Evolutionary conservation across 2,797 vertebrate genomes (phyloP).

Genomic region (Myripristis jacobus): DNA sequence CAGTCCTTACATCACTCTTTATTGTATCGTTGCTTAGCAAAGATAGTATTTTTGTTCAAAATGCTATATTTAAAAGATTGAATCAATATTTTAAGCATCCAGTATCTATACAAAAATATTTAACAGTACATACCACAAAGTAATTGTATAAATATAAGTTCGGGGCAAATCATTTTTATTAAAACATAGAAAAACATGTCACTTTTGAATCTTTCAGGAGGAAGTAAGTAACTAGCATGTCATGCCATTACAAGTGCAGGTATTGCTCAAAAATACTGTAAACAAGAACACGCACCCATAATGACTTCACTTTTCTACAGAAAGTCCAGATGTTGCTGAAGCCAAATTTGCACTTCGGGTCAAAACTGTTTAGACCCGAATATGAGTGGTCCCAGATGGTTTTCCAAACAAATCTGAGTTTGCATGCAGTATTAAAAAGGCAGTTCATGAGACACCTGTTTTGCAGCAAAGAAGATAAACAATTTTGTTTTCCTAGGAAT

Average conservation of each 20-base stretch:
- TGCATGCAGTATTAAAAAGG: too few species aligned
- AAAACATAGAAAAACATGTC: neutral
- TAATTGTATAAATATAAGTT: slow-evolving; percentile 1
- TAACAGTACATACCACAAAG: neutral
- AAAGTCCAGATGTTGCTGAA: slow-evolving; percentile 4
- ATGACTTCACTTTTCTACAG: slow-evolving; percentile 19
- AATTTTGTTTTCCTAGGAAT: too few species aligned
- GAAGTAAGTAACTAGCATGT: neutral
- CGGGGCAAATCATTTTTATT: neutral
- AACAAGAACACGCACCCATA: slow-evolving; percentile 8
- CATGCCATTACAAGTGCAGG: neutral
- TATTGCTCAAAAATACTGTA: slow-evolving; percentile 14
- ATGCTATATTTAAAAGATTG: too few species aligned
- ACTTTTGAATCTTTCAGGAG: neutral
- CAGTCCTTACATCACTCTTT: too few species aligned
- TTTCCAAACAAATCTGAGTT: neutral
- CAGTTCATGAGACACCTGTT: too few species aligned
- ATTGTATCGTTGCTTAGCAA: too few species aligned
- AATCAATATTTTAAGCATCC: too few species aligned
- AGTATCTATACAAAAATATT: too few species aligned
- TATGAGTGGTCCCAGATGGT: slow-evolving; percentile 19
- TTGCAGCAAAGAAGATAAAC: too few species aligned
- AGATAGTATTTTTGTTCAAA: too few species aligned
- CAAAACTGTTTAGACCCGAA: slow-evolving; percentile 22
- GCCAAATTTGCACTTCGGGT: slow-evolving; percentile 15